Conservation (phyloP, 2,888 invertebrate genomes). For the Eremobia ochroleuca region DNA sequence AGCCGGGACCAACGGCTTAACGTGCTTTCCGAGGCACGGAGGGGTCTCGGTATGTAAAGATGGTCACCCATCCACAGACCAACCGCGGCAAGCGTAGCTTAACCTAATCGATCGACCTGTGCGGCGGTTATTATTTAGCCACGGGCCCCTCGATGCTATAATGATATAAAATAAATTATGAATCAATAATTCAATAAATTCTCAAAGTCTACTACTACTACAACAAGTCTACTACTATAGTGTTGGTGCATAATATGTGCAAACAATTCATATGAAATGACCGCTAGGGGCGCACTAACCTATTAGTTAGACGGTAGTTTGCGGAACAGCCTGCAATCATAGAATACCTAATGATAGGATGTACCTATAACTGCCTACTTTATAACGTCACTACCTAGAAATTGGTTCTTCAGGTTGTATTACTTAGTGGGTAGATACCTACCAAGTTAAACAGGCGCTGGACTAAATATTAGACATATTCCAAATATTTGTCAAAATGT, state of each 20-base stretch:
- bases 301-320: constrained; percentile 26
- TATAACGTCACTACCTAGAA: constrained; percentile 22
- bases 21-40: no score
- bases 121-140: no score
- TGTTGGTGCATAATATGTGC: neutral
- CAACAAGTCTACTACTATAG: no score
- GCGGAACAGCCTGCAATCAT: constrained; percentile 20
- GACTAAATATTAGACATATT: neutral
- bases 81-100: no score
- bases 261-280: constrained; percentile 20
- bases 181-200: neutral
- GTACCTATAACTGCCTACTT: constrained; percentile 7
- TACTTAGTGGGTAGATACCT: neutral
- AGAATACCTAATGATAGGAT: constrained; percentile 30
- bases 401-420: neutral
- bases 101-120: no score
- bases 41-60: no score
- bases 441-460: neutral
- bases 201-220: neutral
- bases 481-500: neutral
- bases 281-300: neutral
- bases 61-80: no score
- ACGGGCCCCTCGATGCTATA: no score
- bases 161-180: neutral
- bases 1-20: no score